A percentile compares a stretch with the other conserved stretches of the same genome.
Conservation (phyloP, 1,140 invertebrate genomes). For the Pseudomyrmex cubaensis region DNA sequence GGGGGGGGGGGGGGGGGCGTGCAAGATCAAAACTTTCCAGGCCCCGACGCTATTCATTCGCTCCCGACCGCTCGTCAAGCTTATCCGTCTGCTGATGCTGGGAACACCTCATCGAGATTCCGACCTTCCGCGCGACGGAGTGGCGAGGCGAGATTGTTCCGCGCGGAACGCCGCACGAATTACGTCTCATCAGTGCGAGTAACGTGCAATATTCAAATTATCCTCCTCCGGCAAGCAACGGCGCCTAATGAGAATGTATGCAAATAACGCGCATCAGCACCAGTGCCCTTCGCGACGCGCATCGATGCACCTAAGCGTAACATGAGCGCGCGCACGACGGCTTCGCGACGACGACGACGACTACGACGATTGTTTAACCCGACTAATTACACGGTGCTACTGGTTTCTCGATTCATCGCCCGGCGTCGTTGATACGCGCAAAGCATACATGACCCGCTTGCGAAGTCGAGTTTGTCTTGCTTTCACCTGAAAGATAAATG, state of each 20-base stretch:
- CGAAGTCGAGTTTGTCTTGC: constrained; percentile 33
- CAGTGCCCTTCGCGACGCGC: constrained; percentile 20
- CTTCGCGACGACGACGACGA: neutral
- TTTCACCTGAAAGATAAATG: constrained; percentile 30
- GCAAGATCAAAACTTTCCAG: constrained; percentile 72
- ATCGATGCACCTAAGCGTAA: constrained; percentile 45
- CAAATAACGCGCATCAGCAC: constrained; percentile 75
- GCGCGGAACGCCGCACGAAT: constrained; percentile 76
- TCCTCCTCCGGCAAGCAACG: constrained; percentile 53
- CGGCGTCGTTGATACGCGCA: constrained; percentile 39
- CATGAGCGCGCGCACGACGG: constrained; percentile 1
- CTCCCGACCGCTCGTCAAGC: constrained; percentile 58
- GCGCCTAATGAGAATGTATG: constrained; percentile 81
- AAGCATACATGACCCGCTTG: constrained; percentile 50
- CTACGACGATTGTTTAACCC: constrained; percentile 65
- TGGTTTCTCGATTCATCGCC: constrained; percentile 41
- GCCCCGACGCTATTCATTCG: constrained; percentile 68
- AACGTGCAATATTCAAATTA: constrained; percentile 82
- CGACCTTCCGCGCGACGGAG: constrained; percentile 48
- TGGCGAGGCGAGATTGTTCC: constrained; percentile 72
- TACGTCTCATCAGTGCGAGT: constrained; percentile 81
- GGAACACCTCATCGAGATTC: constrained; percentile 80
- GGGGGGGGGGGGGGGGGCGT: no score
- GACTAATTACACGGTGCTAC: constrained; percentile 64
- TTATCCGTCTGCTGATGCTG: constrained; percentile 68